These are phyloP conservation scores for Notarius quadriscutis DNA, from an alignment of 2,113 vertebrate genomes.

Conservation along the genomic window DNA sequence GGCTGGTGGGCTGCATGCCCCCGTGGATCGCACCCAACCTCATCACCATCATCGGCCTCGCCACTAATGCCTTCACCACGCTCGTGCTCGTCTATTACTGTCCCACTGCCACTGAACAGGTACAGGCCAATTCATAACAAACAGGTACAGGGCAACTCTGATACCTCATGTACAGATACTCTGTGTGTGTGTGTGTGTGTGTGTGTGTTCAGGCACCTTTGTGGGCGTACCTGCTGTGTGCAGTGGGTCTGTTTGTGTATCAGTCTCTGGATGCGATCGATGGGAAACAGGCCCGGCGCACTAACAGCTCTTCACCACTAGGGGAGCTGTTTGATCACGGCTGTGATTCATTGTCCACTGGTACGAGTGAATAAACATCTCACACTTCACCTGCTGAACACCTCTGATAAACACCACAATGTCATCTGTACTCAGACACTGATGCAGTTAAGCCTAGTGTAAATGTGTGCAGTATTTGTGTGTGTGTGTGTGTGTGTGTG, in stretches of 20 bases:
- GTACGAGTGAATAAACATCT: constrained; percentile 60
- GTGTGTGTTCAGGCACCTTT: constrained; percentile 82
- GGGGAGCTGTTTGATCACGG: constrained; percentile 98
- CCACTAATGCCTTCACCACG: constrained; percentile 93
- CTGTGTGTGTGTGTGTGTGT: background rate
- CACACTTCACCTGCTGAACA: background rate
- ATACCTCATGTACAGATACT: no score
- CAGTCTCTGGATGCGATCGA: constrained; percentile 98
- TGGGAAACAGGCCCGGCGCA: constrained; percentile 96
- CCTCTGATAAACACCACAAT: background rate
- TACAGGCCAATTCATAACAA: constrained; percentile 58
- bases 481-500: background rate
- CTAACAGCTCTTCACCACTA: constrained; percentile 93
- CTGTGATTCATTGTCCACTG: constrained; percentile 96
- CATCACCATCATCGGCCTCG: constrained; percentile 93
- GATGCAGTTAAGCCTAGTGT: background rate
- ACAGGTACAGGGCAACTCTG: background rate
- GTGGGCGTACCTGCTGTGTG: constrained; percentile 94
- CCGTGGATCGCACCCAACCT: constrained; percentile 96
- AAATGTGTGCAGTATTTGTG: background rate
- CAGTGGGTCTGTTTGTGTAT: constrained; percentile 93
- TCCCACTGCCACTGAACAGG: constrained; percentile 95
- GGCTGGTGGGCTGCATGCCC: constrained; percentile 88
- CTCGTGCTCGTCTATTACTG: constrained; percentile 93
- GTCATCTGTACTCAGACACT: background rate